Conservation (phyloP, 2,113 vertebrate species). For the Propithecus coquereli region DNA sequence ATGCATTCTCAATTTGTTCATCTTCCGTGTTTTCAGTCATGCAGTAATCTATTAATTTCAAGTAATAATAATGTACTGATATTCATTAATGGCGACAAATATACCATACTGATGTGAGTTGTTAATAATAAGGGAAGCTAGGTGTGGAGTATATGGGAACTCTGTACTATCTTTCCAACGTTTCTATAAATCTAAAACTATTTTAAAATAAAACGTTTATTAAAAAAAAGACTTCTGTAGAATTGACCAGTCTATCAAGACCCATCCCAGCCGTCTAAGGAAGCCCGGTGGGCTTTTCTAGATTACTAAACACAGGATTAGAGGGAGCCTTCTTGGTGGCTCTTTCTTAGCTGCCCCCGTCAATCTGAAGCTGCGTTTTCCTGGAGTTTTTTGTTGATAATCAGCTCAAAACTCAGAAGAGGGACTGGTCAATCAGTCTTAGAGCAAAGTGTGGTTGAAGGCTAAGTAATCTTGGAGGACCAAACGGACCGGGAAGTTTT, state of each 20-base stretch:
- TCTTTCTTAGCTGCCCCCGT: neutral
- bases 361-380: neutral
- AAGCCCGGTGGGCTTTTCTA: neutral
- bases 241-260: neutral
- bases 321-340: neutral
- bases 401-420: neutral
- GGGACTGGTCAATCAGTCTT: neutral
- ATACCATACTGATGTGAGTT: neutral
- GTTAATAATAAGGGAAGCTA: neutral
- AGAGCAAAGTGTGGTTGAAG: neutral
- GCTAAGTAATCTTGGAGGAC: conserved; percentile 35
- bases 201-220: neutral
- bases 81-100: neutral
- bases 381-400: neutral
- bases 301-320: neutral
- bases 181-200: neutral
- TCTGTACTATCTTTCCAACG: neutral
- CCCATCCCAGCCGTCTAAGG: neutral
- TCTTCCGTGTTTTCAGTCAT: neutral
- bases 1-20: neutral
- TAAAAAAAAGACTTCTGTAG: neutral
- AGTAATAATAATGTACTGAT: neutral
- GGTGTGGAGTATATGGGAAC: neutral
- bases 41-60: neutral
- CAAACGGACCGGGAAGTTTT: conserved; percentile 1